Evolutionary conservation across 64 coral and sea anemone genomes (phyloP).

Genomic region (Acropora tenuis): DNA sequence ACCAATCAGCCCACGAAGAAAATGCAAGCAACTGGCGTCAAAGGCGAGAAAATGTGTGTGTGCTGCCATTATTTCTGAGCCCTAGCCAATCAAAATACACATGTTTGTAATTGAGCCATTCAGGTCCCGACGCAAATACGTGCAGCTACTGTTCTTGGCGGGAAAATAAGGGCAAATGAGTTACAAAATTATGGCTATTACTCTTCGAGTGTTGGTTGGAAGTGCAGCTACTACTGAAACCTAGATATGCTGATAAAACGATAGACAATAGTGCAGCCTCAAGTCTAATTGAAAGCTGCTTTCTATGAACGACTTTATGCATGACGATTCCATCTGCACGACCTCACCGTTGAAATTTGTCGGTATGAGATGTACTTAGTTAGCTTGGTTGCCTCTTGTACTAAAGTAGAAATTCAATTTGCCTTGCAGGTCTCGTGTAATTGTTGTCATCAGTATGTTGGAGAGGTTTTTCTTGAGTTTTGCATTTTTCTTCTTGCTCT

Average conservation of each 20-base stretch:
- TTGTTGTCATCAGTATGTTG: slow-evolving; percentile 81
- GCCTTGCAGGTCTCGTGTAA: slow-evolving; percentile 67
- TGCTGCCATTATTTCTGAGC: not conserved
- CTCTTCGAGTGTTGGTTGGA: too few relatives aligned
- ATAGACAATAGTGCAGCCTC: too few relatives aligned
- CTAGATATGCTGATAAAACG: too few relatives aligned
- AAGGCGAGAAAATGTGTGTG: not conserved
- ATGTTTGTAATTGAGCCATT: not conserved
- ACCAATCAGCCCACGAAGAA: not conserved
- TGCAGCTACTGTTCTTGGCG: too few relatives aligned
- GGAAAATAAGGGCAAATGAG: too few relatives aligned
- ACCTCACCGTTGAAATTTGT: not conserved
- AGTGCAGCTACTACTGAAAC: too few relatives aligned
- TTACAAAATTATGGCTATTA: too few relatives aligned
- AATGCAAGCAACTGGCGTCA: not conserved
- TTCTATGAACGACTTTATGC: too few relatives aligned
- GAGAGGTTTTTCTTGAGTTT: slow-evolving; percentile 87
- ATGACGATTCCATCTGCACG: too few relatives aligned
- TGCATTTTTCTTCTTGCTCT: slow-evolving; percentile 93
- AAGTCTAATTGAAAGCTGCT: too few relatives aligned
- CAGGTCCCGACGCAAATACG: too few relatives aligned
- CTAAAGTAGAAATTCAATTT: not conserved
- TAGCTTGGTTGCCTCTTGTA: not conserved
- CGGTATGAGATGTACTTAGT: not conserved
- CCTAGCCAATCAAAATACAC: too few relatives aligned